Evolutionary conservation across 1,140 invertebrate genomes (phyloP), one percentile per base, ranked within the genome.

Genomic region (Eriocheir sinensis): DNA sequence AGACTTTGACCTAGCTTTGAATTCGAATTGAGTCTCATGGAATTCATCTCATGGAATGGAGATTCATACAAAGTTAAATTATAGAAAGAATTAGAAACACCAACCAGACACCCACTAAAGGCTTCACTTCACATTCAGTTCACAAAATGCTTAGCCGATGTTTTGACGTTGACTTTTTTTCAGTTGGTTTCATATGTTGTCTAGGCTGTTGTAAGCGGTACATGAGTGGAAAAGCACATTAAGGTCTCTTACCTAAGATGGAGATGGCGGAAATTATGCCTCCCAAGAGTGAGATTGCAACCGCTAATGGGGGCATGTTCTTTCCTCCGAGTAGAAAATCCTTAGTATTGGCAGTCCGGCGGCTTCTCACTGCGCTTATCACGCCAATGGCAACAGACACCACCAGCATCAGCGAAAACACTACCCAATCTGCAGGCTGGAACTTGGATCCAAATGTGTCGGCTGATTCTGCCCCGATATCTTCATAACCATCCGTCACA

Each of bases 271-370:
- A 88, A 30, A 93, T 93, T 32, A 41, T 40, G 32, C 92, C 92
- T 1, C 92, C 98, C 94, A 98, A 97, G 0, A 99, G 96, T 27
- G 98, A 98, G 97, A 98, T 97, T 94, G 98, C 97, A 12, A 98
- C 97, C 0, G 98, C 98, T 95, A 98, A 97, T 9, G 98, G 97
- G 86, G 97, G 97, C 98, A 99, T 98, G 95, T 98, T 98, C 95
- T 98, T 97, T 15, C 98, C 98, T 0, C 98, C 98, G 94, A 99
- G 97, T 34, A 99, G 97, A 96, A 99, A 99, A 4, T 86, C 91
- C 95, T 99, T 98, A 0, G 97, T 97, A 86, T 98, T 97, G 0
- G 97, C 97, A 44, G 97, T 97, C 91, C 97, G 97, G 80, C 98
- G 97, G 83, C 98, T 97, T 88, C 98, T 98, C 92, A 98, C 98